These are phyloP conservation scores for Mola mola DNA, from an alignment of 2,113 vertebrate species.

Conservation along the genomic window DNA sequence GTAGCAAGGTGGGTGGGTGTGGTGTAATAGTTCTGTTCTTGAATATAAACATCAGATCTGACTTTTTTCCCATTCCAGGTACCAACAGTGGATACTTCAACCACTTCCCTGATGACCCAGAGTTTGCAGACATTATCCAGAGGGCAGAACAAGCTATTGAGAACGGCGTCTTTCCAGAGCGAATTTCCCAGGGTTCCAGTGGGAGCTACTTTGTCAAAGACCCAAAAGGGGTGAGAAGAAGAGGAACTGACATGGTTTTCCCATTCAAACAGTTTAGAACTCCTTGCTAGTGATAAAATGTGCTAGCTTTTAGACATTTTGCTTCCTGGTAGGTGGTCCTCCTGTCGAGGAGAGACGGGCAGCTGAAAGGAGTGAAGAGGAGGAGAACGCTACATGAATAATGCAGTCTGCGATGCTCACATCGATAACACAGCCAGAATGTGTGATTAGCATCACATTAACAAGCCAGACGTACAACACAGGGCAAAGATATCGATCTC, in stretches of 20 bases:
- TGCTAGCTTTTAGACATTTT: neutral
- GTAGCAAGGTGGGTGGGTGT: no score
- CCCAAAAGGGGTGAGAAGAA: slow-evolving; percentile 87
- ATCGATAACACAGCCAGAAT: slow-evolving; percentile 6
- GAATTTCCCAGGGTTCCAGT: slow-evolving; percentile 96
- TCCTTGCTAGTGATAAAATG: neutral
- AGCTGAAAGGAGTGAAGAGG: slow-evolving; percentile 1
- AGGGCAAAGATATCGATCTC: slow-evolving; percentile 13
- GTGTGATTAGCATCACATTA: slow-evolving; percentile 17
- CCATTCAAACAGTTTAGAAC: neutral
- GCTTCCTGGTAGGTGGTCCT: neutral
- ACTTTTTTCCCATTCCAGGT: slow-evolving; percentile 44
- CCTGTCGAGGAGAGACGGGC: neutral
- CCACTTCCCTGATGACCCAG: slow-evolving; percentile 89
- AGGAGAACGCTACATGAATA: no score
- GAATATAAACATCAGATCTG: no score
- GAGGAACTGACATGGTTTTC: no score
- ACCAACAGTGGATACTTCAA: slow-evolving; percentile 85
- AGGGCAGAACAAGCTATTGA: slow-evolving; percentile 92
- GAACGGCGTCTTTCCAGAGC: slow-evolving; percentile 88
- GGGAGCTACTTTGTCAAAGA: slow-evolving; percentile 99
- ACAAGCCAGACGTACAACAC: neutral
- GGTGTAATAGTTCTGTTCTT: neutral
- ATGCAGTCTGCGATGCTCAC: neutral
- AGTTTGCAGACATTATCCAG: slow-evolving; percentile 90